Base-by-base conservation (phyloP, 2,113 vertebrate genomes). In the Crocuta crocuta region DNA sequence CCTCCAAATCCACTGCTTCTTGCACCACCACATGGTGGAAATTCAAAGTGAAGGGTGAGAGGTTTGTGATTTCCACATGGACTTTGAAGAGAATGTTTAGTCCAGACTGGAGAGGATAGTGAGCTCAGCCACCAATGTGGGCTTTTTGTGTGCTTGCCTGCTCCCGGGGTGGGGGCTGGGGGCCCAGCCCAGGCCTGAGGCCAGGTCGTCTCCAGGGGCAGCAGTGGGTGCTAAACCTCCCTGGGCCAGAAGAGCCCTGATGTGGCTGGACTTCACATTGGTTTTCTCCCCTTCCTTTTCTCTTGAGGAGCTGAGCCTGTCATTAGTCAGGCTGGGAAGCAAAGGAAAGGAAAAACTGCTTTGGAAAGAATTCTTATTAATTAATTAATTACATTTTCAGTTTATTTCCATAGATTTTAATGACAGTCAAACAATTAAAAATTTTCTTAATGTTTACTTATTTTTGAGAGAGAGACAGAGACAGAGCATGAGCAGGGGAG, bases 251-350 rank as follows among this genome's bases (percentile, higher is more conserved):
- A 53, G 50, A 80, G 58, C 79, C 84, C 66, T 24, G 89, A 76
- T 17, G 53, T 76, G 79, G 33, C 89, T 35, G 73, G 35, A 35
- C 55, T 63, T 94, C 71, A 28, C 58, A 19, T 79, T 88, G 50
- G 58, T 95, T 89, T 96, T 84, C 65, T 65, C 89, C 10, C 2
- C 61, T 97, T 83, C 33, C 65, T 55, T 94, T 61, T 31, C 91
- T 94, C 92, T 82, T 68, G 78, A 71, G 85, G 50, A 74, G 45
- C 66, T 45, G 33, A 97, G 80, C 21, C 63, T 93, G 8, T 93
- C 97, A 98, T 97, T 96, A 89, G 96, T 95, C 97, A 98, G 95
- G 55, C 91, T 80, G 63, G 48, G 91, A 93, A 97, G 87, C 87
- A 94, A 96, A 97, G 91, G 90, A 92, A 95, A 94, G 95, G 94